Evolutionary conservation across 2,113 vertebrate species (phyloP).

Genomic region (Cebidichthys violaceus): DNA sequence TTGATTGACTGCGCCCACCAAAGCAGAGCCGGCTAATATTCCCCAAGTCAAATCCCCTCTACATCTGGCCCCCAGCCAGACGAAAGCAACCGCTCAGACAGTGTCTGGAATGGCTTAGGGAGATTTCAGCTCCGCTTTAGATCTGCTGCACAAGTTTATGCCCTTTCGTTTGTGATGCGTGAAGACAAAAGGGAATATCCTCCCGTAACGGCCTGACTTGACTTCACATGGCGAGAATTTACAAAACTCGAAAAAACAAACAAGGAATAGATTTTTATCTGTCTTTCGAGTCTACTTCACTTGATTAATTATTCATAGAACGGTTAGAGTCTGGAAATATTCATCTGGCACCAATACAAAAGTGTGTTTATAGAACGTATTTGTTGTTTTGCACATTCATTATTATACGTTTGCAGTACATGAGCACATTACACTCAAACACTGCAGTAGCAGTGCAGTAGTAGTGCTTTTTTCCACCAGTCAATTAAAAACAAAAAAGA

Average conservation of each 20-base stretch:
- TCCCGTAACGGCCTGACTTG: background rate
- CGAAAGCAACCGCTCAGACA: conserved; percentile 33
- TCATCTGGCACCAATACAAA: background rate
- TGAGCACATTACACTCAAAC: background rate
- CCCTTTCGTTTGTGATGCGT: conserved; percentile 11
- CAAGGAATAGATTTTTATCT: background rate
- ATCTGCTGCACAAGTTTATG: conserved; percentile 21
- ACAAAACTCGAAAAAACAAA: background rate
- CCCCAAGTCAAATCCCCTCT: conserved; percentile 38
- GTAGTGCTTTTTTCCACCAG: background rate
- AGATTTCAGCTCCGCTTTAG: conserved; percentile 37
- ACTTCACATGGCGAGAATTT: background rate
- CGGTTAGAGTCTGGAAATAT: background rate
- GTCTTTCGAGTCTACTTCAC: background rate
- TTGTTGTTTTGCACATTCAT: background rate
- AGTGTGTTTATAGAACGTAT: background rate
- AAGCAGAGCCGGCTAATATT: conserved; percentile 25
- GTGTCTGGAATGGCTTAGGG: conserved; percentile 36
- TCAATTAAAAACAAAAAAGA: background rate
- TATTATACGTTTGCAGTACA: background rate
- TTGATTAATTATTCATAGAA: background rate
- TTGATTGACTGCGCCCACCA: conserved; percentile 3
- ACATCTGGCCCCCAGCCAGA: conserved; percentile 11
- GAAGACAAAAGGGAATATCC: conserved; percentile 19
- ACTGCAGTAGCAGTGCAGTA: background rate